Conservation (phyloP, 2,113 vertebrate genomes). For the Xenus cinereus region DNA sequence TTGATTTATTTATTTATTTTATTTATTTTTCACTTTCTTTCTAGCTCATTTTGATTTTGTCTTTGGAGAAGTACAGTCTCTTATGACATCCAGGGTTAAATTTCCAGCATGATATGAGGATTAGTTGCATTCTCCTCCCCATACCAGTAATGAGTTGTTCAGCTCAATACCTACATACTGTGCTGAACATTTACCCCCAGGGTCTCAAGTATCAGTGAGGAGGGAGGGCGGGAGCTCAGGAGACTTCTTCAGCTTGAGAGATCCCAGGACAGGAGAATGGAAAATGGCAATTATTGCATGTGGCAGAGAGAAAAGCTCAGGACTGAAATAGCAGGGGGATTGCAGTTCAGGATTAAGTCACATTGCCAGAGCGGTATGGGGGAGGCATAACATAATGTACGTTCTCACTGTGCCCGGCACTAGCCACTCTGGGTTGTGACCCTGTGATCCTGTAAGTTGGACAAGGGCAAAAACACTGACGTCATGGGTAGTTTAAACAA, state of each 20-base stretch:
- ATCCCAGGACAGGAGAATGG: slow-evolving; percentile 28
- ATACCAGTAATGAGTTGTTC: slow-evolving; percentile 13
- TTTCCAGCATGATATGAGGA: neutral
- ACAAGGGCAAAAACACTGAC: neutral
- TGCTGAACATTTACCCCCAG: slow-evolving; percentile 11
- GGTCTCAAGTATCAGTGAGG: slow-evolving; percentile 3
- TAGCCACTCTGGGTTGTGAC: neutral
- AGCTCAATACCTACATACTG: neutral
- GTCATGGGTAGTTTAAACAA: neutral
- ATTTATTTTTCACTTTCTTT: neutral
- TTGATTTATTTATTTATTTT: neutral
- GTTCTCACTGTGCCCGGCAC: neutral
- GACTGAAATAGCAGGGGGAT: neutral
- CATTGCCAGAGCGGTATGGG: accelerated
- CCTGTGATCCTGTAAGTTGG: neutral
- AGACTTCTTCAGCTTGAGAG: slow-evolving; percentile 28
- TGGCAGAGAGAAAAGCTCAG: neutral
- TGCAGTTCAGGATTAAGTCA: neutral
- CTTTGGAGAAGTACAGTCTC: neutral
- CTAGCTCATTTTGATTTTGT: neutral
- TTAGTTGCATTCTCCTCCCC: neutral
- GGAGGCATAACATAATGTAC: neutral
- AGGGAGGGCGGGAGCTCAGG: neutral
- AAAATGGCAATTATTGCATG: slow-evolving; percentile 26
- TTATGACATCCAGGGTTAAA: slow-evolving; percentile 11